Base-by-base conservation (phyloP, 2,113 vertebrate species). In the Oryzias woworae region DNA sequence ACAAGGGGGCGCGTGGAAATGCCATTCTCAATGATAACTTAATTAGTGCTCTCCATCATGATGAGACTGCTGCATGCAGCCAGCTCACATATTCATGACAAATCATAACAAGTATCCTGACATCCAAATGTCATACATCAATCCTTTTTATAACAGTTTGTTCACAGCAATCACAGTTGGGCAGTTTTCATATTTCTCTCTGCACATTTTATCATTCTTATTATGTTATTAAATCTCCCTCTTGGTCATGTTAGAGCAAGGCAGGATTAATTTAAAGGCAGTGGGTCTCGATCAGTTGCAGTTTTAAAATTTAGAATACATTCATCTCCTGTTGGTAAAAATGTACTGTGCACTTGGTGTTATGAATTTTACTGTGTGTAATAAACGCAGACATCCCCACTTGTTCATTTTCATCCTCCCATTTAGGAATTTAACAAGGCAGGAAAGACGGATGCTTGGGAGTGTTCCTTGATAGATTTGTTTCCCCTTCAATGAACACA, bases 1-100 rank as follows among this genome's bases (percentile, higher is more conserved):
- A 62, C 47, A 60, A 67, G 17, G 41, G 65, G 3, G 7, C 7
- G 36, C 73, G 59, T 68, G 61, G 66, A 88, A 85, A 88, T 83
- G 78, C 80, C 83, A 75, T 59, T 64, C 77, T 43, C 55, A 64
- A 70, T 28, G 57, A 79, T 75, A 56, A 73, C 73, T 88, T 89
- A 86, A 90, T 90, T 82, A 87, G 63, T 57, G 62, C 77, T 53
- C 72, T 89, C 71, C 20, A 75, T 84, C 85, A 81, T 80, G 49
- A 58, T 68, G 66, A 60, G 46, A 55, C 10, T 14, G 63, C n/a
- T 10, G 64, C 58, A 68, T 14, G 64, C 58, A 68, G 71, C 54
- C 66, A 28, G 43, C 58, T 66, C 53, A 23, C 2, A 64, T 58
- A 62, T 75, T 75, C 52, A 65, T 31, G 45, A 58, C 55, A 48